phyloP scores from a whole-genome alignment of 2,113 vertebrate species.

The Alligator sinensis region DNA sequence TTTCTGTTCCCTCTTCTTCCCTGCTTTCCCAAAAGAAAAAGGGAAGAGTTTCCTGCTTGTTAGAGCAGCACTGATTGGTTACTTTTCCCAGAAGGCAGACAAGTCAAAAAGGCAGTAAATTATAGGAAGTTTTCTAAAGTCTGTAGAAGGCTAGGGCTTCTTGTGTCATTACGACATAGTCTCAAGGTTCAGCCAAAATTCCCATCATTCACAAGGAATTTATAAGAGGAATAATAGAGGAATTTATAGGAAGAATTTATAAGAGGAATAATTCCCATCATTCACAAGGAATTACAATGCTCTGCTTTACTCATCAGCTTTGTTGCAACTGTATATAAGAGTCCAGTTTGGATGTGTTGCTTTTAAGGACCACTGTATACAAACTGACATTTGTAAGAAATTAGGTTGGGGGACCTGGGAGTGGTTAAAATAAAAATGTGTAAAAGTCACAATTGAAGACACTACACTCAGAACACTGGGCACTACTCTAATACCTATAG shows the following conservation, averaged over 20 bases:
- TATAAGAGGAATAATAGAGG: neutral
- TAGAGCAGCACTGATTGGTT: neutral
- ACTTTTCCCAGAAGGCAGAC: neutral
- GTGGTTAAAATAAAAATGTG: constrained; percentile 41
- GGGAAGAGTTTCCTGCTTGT: neutral
- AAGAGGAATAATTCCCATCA: constrained; percentile 28
- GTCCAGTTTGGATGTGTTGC: neutral
- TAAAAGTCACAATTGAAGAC: constrained; percentile 41
- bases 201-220: constrained; percentile 42
- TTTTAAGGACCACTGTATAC: neutral
- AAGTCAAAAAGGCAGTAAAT: neutral
- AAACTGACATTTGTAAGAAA: constrained; percentile 52
- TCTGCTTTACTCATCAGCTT: neutral
- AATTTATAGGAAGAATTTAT: constrained; percentile 40
- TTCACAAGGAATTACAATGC: constrained; percentile 30
- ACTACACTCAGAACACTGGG: constrained; percentile 11
- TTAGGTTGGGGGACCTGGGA: neutral
- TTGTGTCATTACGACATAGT: neutral
- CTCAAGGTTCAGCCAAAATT: constrained; percentile 14
- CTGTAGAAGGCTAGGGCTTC: constrained; percentile 32
- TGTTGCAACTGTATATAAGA: constrained; percentile 30
- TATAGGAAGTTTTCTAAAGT: constrained; percentile 9
- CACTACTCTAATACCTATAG: neutral
- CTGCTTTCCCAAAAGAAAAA: neutral
- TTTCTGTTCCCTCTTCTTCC: neutral